Base-by-base conservation (phyloP, 2,797 vertebrate species). In the Channallabes apus region DNA sequence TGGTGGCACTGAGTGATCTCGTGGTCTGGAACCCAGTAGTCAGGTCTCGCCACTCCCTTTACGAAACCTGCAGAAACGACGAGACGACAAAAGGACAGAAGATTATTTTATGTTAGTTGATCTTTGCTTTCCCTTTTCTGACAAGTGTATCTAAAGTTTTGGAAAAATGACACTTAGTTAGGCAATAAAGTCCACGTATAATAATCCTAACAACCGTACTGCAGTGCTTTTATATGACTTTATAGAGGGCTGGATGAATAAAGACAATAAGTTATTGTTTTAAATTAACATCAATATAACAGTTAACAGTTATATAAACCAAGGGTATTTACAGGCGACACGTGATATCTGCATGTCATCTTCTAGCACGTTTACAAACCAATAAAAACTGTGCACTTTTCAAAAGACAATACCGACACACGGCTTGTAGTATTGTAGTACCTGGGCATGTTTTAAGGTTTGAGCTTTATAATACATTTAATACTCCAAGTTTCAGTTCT, bases 1-100 rank as follows among this genome's bases (percentile, higher is more conserved):
- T 92, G 89, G 85, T 95, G 91, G 87, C 96, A 97, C 86, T 92
- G 90, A 12, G 87, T 91, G 89, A 97, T 95, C 88, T 96, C 92
- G 29, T 95, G 93, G 86, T 97, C 96, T 0, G 95, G 95, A 18
- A 96, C 92, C 96, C 96, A 97, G 91, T 97, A 97, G 83, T 95
- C 95, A 0, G 96, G 96, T 8, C 95, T 92, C 1, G 95, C 96
- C 27, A 94, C 95, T 0, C 95, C 94, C 88, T 96, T 97, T 67
- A 97, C 92, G 3, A 96, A 95, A 85, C 95, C 96, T 94, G 91
- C 79, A 75, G 58, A 4, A 27, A 73, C 5, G 17, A 69, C 7
- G 1, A n/a, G 0, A 58, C 14, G 9, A 35, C 58, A 79, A 11
- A 3, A 86, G 22, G 22, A 79, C 35, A n/a, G 12, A 8, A n/a